Evolutionary conservation across 2,888 invertebrate genomes (phyloP), one percentile per base, ranked within the genome.

Genomic region (Hirtodrosophila cameraria): DNA sequence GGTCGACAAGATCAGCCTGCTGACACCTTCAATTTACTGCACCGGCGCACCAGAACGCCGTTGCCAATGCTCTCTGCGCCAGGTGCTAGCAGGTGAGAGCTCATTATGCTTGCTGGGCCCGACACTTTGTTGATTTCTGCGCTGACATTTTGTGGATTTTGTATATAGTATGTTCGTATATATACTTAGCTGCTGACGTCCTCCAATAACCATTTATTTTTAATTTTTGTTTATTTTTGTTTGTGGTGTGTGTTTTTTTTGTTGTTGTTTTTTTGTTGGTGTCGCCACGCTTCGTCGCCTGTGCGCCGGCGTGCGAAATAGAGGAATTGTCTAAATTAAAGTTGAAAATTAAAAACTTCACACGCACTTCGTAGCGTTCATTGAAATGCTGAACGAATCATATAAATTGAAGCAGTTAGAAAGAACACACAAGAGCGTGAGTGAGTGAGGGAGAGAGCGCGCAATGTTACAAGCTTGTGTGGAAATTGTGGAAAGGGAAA

Each of bases 281-380:
- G 60, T 69, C 60, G 80, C 59, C 68, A 80, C 76, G 86, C 80
- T 80, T 74, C 80, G 81, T 60, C 86, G 76, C 86, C 58, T 68
- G 54, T 54, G 67, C 50, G 66, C 49, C 67, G 50, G 64, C 74
- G 75, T 63, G 61, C 50, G 82, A 75, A 67, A 77, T 61, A 52
- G 66, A 71, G 63, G 86, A 85, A 85, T 82, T 85, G 80, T 85
- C 75, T 66, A 79, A 85, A 82, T 85, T 85, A 85, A 79, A 73
- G 86, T 83, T 75, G 80, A 72, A 85, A 79, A 80, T 80, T 80
- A 80, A 80, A 80, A 80, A 80, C 80, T 80, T 80, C 80, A 80
- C 80, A 80, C 80, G 80, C 86, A 80, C 69, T 61, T 61, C 42
- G 38, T 25, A 39, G 49, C 53, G 52, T 25, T 36, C 57, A 60